Evolutionary conservation across 2,888 invertebrate genomes (phyloP).

Genomic region (Peribatodes rhomboidaria): DNA sequence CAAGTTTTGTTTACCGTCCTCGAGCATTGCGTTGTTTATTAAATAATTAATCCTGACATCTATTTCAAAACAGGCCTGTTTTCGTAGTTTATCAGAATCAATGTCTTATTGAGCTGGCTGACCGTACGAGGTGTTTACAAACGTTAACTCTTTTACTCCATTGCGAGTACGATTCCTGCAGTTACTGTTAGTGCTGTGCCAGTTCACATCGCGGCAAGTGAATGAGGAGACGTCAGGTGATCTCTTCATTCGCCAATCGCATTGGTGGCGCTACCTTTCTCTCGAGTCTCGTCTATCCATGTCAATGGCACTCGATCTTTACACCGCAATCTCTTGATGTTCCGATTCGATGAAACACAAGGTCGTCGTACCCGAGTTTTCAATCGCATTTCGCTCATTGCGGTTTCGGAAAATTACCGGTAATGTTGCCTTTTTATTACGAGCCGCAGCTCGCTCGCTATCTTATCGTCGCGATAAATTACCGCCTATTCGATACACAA

Average conservation of each 20-base stretch:
- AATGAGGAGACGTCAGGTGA: conserved; percentile 59
- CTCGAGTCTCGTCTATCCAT: conserved; percentile 59
- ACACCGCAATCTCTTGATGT: conserved; percentile 49
- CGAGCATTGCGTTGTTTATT: conserved; percentile 4
- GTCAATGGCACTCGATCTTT: conserved; percentile 61
- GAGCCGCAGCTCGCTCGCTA: conserved; percentile 55
- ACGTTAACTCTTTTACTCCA: conserved; percentile 69
- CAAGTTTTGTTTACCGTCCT: not conserved
- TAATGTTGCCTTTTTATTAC: conserved; percentile 57
- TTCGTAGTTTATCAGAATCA: conserved; percentile 26
- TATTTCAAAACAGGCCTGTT: conserved; percentile 19
- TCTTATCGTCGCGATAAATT: conserved; percentile 84
- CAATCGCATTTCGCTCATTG: conserved; percentile 35
- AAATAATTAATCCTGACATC: conserved; percentile 16
- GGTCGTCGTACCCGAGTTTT: conserved; percentile 58
- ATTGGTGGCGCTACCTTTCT: conserved; percentile 56
- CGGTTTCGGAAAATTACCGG: conserved; percentile 56
- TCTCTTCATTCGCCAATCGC: conserved; percentile 52
- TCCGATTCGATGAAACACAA: conserved; percentile 53
- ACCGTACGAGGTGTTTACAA: conserved; percentile 75
- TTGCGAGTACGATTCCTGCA: conserved; percentile 62
- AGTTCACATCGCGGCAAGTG: conserved; percentile 52
- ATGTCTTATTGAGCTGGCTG: conserved; percentile 54
- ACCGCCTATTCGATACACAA: conserved; percentile 76
- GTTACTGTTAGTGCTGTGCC: conserved; percentile 64